A percentile compares a stretch with the other conserved stretches of the same genome.
Conservation (phyloP, 1,140 invertebrate species). For the Pemphigus obesinymphae region DNA sequence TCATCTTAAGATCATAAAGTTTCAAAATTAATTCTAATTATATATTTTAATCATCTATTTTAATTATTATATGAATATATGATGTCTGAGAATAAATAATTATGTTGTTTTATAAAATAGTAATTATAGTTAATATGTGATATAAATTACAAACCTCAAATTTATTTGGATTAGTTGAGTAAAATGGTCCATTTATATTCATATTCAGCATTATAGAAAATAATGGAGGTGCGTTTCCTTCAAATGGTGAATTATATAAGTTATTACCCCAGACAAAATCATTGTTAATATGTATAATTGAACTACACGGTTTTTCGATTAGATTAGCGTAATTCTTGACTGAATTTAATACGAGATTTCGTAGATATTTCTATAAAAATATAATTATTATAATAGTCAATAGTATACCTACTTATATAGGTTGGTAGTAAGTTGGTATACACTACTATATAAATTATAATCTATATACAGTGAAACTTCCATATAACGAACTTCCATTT, state of each 20-base stretch:
- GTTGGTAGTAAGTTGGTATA: too few species aligned
- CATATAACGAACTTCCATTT: too few species aligned
- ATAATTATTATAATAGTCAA: too few species aligned
- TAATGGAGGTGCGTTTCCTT: not conserved
- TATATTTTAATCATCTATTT: too few species aligned
- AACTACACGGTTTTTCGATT: not conserved
- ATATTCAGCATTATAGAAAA: not conserved
- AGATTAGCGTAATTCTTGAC: not conserved
- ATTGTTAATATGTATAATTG: not conserved
- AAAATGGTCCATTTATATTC: slow-evolving; percentile 12
- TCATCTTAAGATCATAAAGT: too few species aligned
- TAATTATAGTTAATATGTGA: not conserved
- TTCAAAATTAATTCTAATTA: too few species aligned
- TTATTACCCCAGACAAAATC: not conserved
- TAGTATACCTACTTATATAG: too few species aligned
- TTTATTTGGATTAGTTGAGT: not conserved
- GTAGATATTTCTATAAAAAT: not conserved
- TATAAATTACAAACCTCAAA: not conserved
- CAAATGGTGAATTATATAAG: not conserved
- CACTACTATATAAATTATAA: too few species aligned
- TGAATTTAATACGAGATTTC: not conserved
- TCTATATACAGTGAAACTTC: too few species aligned
- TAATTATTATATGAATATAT: too few species aligned
- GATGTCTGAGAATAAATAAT: too few species aligned
- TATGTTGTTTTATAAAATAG: not conserved